phyloP scores from a whole-genome alignment of 2,888 invertebrate species.

The Argyresthia goedartella region DNA sequence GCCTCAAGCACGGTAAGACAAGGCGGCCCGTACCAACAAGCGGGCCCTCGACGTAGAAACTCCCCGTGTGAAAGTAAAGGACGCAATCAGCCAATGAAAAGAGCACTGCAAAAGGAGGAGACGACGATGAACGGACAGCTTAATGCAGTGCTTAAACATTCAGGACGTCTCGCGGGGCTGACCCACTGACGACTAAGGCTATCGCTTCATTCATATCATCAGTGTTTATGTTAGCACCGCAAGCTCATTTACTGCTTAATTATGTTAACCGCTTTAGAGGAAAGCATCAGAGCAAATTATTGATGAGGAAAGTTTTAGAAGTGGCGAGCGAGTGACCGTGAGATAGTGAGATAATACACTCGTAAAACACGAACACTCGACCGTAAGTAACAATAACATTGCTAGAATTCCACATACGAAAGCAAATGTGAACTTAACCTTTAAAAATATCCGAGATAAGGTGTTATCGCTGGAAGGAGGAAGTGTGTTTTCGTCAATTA shows the following conservation, averaged over 20 bases:
- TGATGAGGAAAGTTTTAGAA: neutral
- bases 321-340: neutral
- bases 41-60: constrained; percentile 33
- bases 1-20: constrained; percentile 24
- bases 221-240: too few relatives aligned
- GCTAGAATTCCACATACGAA: neutral
- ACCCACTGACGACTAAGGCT: constrained; percentile 31
- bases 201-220: neutral
- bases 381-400: neutral
- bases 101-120: constrained; percentile 23
- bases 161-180: constrained; percentile 40
- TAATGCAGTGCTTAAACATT: constrained; percentile 64
- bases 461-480: neutral
- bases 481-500: constrained; percentile 22
- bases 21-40: constrained; percentile 11
- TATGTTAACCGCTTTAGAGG: too few relatives aligned
- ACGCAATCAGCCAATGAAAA: constrained; percentile 62
- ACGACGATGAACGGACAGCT: constrained; percentile 27
- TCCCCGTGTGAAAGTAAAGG: constrained; percentile 53
- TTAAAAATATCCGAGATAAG: constrained; percentile 4
- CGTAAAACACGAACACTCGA: neutral
- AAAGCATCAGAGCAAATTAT: too few relatives aligned
- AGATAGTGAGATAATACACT: neutral
- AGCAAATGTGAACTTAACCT: neutral
- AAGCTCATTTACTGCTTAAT: too few relatives aligned